A percentile compares a stretch with the other conserved stretches of the same genome.
These are phyloP conservation scores for Oreochromis niloticus DNA, from an alignment of 2,113 vertebrate species.

Conservation along the genomic window DNA sequence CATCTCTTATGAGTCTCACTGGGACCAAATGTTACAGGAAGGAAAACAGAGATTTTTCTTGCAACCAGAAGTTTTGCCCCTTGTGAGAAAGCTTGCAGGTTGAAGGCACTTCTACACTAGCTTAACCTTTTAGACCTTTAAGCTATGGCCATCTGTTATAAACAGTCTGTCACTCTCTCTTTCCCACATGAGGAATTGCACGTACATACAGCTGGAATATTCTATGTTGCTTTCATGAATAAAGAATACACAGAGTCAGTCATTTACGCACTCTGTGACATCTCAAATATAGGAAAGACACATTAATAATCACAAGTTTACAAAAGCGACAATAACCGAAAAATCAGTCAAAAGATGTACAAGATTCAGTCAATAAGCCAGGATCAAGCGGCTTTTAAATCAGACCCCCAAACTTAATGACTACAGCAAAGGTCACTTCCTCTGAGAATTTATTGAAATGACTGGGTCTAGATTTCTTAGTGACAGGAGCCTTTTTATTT, in stretches of 20 bases:
- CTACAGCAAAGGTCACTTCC: constrained; percentile 59
- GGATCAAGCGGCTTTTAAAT: constrained; percentile 11
- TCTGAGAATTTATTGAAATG: constrained; percentile 27
- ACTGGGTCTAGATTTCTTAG: constrained; percentile 33
- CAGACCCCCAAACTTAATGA: background rate
- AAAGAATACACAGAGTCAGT: background rate
- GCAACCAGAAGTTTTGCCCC: background rate
- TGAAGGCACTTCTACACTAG: background rate
- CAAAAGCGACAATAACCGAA: background rate
- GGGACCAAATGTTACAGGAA: background rate
- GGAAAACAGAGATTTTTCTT: background rate
- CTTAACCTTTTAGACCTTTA: background rate
- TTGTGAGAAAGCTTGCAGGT: background rate
- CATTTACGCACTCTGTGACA: background rate
- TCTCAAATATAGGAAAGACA: background rate
- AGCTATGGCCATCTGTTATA: background rate
- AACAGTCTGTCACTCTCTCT: background rate
- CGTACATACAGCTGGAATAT: background rate
- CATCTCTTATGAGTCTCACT: background rate
- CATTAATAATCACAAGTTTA: background rate
- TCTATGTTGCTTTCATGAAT: background rate
- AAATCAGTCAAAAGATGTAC: constrained; percentile 6
- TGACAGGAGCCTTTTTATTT: constrained; percentile 46
- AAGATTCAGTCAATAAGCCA: constrained; percentile 27
- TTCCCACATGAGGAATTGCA: background rate